A percentile compares a stretch with the other conserved stretches of the same genome.
phyloP scores from a whole-genome alignment of 2,888 invertebrate genomes.

The Erebia palarica region DNA sequence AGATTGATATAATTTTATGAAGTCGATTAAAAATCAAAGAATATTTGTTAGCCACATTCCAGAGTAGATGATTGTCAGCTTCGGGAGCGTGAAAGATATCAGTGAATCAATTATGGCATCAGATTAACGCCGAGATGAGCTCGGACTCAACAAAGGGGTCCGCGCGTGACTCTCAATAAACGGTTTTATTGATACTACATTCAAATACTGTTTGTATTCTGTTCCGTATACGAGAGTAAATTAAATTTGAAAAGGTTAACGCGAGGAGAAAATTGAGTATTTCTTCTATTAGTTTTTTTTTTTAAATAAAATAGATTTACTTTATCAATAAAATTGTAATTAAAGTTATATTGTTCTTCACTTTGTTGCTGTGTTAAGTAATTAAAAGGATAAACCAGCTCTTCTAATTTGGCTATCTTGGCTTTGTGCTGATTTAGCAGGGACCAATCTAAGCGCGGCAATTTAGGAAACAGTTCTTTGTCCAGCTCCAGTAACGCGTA shows the following conservation, averaged over 20 bases:
- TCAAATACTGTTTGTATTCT: conserved; percentile 24
- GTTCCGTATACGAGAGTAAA: conserved; percentile 21
- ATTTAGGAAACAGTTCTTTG: too few species aligned
- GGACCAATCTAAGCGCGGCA: too few species aligned
- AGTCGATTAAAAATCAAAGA: conserved; percentile 8
- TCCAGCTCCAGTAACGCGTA: too few species aligned
- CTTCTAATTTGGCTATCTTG: too few species aligned
- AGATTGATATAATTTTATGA: not conserved
- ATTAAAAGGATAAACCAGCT: too few species aligned
- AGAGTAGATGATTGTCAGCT: conserved; percentile 21
- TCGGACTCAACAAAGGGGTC: conserved; percentile 57
- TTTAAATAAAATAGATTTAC: not conserved
- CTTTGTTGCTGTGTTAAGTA: too few species aligned
- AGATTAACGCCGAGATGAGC: conserved; percentile 74
- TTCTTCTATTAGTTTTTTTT: not conserved
- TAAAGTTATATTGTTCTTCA: too few species aligned
- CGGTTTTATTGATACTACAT: conserved; percentile 37
- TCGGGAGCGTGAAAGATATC: conserved; percentile 48
- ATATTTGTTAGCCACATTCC: conserved; percentile 21
- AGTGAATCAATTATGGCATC: conserved; percentile 64
- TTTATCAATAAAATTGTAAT: too few species aligned
- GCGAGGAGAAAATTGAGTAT: not conserved
- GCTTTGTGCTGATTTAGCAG: too few species aligned
- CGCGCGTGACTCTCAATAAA: conserved; percentile 64
- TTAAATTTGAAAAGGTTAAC: conserved; percentile 15